These are phyloP conservation scores for Botia almorhae DNA, from an alignment of 2,797 vertebrate genomes.

Conservation along the genomic window DNA sequence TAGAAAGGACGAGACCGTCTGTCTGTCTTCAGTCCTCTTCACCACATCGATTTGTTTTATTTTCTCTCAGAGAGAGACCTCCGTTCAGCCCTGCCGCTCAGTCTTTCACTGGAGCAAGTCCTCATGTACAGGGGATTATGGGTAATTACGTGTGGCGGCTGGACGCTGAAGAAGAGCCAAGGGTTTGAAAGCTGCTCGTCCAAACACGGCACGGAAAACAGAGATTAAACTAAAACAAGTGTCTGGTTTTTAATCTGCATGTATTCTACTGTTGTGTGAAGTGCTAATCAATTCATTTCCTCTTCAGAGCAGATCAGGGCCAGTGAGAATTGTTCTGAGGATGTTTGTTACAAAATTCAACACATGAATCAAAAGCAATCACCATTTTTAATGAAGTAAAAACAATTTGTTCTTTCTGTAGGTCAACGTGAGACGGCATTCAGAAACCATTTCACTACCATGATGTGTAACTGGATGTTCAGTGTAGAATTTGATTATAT, in stretches of 20 bases:
- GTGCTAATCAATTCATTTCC: not conserved
- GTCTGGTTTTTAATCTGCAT: not conserved
- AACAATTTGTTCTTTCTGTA: not conserved
- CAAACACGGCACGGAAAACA: not conserved
- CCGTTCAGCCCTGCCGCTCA: constrained; percentile 33
- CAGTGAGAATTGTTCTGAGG: not conserved
- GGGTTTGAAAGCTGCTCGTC: constrained; percentile 9
- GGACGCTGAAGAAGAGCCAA: constrained; percentile 35
- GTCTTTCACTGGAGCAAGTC: constrained; percentile 47
- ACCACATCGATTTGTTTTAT: constrained; percentile 34
- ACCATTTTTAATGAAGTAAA: too few species aligned
- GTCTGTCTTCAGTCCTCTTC: constrained; percentile 33
- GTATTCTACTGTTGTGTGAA: not conserved
- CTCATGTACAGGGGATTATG: constrained; percentile 58
- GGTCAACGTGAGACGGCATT: too few species aligned
- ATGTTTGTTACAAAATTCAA: not conserved
- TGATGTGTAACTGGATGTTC: too few species aligned
- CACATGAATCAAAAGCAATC: not conserved
- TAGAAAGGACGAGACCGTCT: not conserved
- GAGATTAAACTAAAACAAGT: constrained; percentile 20
- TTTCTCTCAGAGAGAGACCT: constrained; percentile 17
- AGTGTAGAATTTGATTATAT: too few species aligned
- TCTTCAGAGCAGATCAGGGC: not conserved
- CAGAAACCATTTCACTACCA: not conserved
- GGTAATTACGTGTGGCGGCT: constrained; percentile 55